Evolutionary conservation across 2,888 invertebrate genomes (phyloP).

Genomic region (Cacoxenus indagator): DNA sequence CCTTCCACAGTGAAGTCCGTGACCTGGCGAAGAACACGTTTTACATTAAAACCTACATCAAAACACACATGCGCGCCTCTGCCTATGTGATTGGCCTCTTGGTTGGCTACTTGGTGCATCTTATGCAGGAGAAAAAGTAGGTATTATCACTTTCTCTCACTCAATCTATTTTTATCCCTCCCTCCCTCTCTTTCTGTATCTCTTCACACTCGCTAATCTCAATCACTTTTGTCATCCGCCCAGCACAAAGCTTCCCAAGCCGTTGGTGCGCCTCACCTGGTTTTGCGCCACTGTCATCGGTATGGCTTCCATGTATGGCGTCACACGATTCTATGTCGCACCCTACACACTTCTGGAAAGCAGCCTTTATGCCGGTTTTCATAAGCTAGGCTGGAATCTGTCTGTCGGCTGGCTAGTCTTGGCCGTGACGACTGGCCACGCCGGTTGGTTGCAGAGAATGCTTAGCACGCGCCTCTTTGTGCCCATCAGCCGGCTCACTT

Average conservation of each 20-base stretch:
- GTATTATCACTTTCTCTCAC: constrained; percentile 39
- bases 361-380: constrained; percentile 77
- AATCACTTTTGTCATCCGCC: too few relatives aligned
- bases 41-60: constrained; percentile 78
- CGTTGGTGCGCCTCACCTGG: constrained; percentile 62
- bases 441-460: constrained; percentile 71
- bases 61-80: constrained; percentile 82
- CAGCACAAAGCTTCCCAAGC: constrained; percentile 70
- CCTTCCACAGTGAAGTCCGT: constrained; percentile 75
- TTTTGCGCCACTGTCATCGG: constrained; percentile 69
- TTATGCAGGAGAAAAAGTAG: constrained; percentile 75
- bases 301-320: constrained; percentile 75
- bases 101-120: constrained; percentile 77
- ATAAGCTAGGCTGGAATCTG: constrained; percentile 79
- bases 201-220: background rate
- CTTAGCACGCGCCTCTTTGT: constrained; percentile 71
- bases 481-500: constrained; percentile 79
- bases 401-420: constrained; percentile 79
- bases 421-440: constrained; percentile 78
- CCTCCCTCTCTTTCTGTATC: background rate
- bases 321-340: constrained; percentile 77
- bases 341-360: constrained; percentile 75
- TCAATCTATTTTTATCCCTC: background rate
- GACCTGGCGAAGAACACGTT: constrained; percentile 77
- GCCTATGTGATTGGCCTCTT: constrained; percentile 79